Base-by-base conservation (phyloP, 2,888 invertebrate genomes). In the Pogonocherus hispidulus region DNA sequence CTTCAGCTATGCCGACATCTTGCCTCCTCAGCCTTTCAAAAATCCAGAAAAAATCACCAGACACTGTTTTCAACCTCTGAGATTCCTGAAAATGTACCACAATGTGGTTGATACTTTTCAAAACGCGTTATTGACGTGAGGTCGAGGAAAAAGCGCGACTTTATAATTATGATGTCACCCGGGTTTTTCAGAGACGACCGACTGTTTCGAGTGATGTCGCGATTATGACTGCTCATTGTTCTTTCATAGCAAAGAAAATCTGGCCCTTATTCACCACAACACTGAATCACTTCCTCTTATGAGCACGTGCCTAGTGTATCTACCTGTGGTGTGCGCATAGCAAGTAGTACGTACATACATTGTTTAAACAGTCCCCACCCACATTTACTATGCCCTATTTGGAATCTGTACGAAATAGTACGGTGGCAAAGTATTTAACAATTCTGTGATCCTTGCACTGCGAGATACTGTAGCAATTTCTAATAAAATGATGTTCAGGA, bases 1-100 rank as follows among this genome's bases (percentile, higher is more conserved):
- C 88, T 89, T 92, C 93, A 92, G 92, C 92, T 93, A 93, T 93
- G 93, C 93, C 93, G 92, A 93, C 92, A 93, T 93, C 93, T 93
- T 93, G 93, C 93, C 93, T 92, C 88, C 91, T 90, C 90, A 83
- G 84, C 86, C 86, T 83, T 84, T 78, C 81, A 76, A 74, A 73
- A 54, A 57, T 23, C 57, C 51, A 41, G 66, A 65, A 65, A 60
- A 55, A 35, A 70, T 69, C 69, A 66, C 67, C 44, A 44, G 11
- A 47, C 55, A 55, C 47, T 44, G 55, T 23, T 22, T 32, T 46
- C 35, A 22, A 20, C 52, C 41, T 32, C 22, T 51, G 27, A 27
- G 27, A 27, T 41, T 1, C 14, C 41, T 41, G 11, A n/a, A 11
- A 37, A 37, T 32, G 35, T 14, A 23, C 47, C 51, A 11, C 49